A percentile compares a stretch with the other conserved stretches of the same genome.
phyloP scores from a whole-genome alignment of 2,888 invertebrate species.

The Herminia tarsipennalis region DNA sequence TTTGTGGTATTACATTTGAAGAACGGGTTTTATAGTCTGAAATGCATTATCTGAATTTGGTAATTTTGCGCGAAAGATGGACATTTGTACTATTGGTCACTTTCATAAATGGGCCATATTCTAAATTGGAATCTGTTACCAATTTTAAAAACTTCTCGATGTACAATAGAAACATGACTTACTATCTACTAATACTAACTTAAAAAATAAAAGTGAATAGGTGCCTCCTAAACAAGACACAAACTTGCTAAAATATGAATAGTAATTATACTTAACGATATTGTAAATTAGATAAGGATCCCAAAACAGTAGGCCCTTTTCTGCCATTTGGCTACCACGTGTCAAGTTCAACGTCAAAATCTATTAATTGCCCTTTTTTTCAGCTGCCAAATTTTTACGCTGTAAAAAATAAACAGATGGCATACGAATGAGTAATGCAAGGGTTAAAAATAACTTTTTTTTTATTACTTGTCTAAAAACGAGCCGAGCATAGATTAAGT shows the following conservation, averaged over 20 bases:
- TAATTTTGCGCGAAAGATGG: too few species aligned
- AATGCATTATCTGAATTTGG: too few species aligned
- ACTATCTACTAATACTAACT: too few species aligned
- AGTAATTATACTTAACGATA: background rate
- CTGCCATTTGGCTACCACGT: slow-evolving; percentile 78
- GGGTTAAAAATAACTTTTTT: slow-evolving; percentile 59
- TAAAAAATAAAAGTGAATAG: too few species aligned
- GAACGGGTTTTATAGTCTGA: too few species aligned
- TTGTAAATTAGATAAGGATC: slow-evolving; percentile 36
- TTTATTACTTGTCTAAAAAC: slow-evolving; percentile 36
- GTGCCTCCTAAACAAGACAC: too few species aligned
- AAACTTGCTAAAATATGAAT: background rate
- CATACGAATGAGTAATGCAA: slow-evolving; percentile 55
- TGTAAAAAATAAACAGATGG: slow-evolving; percentile 44
- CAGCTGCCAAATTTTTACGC: slow-evolving; percentile 55
- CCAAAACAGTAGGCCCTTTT: slow-evolving; percentile 57
- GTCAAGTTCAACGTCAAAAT: slow-evolving; percentile 63
- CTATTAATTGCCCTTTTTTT: slow-evolving; percentile 74
- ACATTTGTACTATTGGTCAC: too few species aligned
- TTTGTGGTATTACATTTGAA: too few species aligned
- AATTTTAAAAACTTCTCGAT: too few species aligned
- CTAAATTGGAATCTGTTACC: too few species aligned
- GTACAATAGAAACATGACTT: too few species aligned
- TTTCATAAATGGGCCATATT: too few species aligned
- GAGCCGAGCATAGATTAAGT: slow-evolving; percentile 13